Conservation (phyloP, 2,888 invertebrate genomes). For the Meganola albula region DNA sequence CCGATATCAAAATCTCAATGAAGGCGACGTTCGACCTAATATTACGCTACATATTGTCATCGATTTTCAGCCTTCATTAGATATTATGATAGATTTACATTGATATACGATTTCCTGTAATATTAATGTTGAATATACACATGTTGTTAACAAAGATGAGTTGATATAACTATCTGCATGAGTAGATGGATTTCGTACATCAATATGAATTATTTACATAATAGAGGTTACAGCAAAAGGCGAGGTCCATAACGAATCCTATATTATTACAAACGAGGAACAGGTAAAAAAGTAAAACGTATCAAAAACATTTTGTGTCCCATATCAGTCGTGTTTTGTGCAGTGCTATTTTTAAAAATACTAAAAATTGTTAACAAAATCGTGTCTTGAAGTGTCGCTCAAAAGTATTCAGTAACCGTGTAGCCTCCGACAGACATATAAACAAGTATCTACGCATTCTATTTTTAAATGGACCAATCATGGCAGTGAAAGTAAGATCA, state of each 20-base stretch:
- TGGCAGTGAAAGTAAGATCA: constrained; percentile 69
- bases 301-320: constrained; percentile 76
- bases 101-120: constrained; percentile 51
- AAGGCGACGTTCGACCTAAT: constrained; percentile 36
- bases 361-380: constrained; percentile 56
- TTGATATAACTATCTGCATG: constrained; percentile 13
- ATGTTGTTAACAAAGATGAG: constrained; percentile 22
- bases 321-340: constrained; percentile 75
- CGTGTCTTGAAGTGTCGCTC: constrained; percentile 75
- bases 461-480: constrained; percentile 74
- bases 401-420: constrained; percentile 66
- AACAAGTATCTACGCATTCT: constrained; percentile 69
- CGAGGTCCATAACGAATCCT: constrained; percentile 55
- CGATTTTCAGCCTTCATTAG: constrained; percentile 47
- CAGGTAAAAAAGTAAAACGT: constrained; percentile 69
- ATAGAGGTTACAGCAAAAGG: constrained; percentile 53
- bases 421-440: constrained; percentile 76
- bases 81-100: constrained; percentile 33
- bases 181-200: constrained; percentile 50
- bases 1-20: constrained; percentile 32
- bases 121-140: constrained; percentile 15
- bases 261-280: constrained; percentile 59
- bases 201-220: constrained; percentile 34
- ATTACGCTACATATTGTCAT: constrained; percentile 59
- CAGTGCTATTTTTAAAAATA: constrained; percentile 67